These are phyloP conservation scores for Leucozona laternaria DNA, from an alignment of 2,888 invertebrate genomes.

Conservation along the genomic window DNA sequence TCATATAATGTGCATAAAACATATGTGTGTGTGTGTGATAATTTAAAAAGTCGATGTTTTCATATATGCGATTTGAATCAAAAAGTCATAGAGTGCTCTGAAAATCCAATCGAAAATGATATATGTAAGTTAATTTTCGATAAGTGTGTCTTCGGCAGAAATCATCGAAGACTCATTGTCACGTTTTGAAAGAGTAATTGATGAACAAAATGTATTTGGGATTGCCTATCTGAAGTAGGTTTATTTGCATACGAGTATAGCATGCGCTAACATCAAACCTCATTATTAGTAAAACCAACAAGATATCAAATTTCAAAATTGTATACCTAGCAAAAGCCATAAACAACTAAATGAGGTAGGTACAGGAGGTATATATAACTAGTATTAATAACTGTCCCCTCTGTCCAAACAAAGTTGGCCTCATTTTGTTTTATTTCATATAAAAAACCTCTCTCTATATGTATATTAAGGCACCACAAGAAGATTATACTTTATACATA, in stretches of 20 bases:
- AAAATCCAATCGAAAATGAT: too few species aligned
- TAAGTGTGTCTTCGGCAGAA: too few species aligned
- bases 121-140: too few species aligned
- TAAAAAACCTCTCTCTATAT: constrained; percentile 17
- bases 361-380: background rate
- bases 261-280: background rate
- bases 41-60: too few species aligned
- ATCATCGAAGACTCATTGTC: background rate
- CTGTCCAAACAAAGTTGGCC: constrained; percentile 35
- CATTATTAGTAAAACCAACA: background rate
- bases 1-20: too few species aligned
- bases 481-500: constrained; percentile 17
- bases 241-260: constrained; percentile 34
- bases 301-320: constrained; percentile 33
- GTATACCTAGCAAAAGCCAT: constrained; percentile 14
- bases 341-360: background rate
- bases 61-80: too few species aligned
- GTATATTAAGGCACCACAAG: constrained; percentile 21
- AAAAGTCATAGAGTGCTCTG: too few species aligned
- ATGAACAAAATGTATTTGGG: background rate
- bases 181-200: background rate
- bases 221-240: background rate
- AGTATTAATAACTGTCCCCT: constrained; percentile 16
- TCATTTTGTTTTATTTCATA: background rate
- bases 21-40: too few species aligned